Percentiles rank a stretch among this genome's conserved stretches.
Evolutionary conservation across 2,888 invertebrate species (phyloP).

Genomic region (Dysmachus trigonus): DNA sequence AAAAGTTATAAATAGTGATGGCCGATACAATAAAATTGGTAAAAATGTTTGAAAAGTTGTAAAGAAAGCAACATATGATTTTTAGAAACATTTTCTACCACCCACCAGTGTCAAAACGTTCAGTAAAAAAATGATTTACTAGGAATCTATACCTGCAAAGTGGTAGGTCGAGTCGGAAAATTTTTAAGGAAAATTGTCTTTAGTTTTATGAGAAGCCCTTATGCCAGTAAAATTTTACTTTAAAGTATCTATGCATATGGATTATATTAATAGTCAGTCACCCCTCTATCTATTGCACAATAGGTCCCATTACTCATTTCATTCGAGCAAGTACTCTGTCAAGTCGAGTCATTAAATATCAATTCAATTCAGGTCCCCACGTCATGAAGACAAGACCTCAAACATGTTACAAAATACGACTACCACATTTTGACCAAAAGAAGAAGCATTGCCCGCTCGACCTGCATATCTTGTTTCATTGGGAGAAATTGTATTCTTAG

Average conservation of each 20-base stretch:
- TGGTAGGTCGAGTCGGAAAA: no score
- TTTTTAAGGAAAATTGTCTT: no score
- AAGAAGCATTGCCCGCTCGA: neutral
- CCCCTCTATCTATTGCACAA: neutral
- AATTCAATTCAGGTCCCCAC: neutral
- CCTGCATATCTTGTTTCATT: slow-evolving; percentile 1
- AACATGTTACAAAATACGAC: neutral
- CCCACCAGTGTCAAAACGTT: no score
- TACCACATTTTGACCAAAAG: neutral
- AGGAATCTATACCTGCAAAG: no score
- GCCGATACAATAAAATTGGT: no score
- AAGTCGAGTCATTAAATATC: neutral
- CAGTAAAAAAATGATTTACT: no score
- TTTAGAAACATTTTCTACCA: no score
- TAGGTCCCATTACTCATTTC: neutral
- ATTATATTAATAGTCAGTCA: neutral
- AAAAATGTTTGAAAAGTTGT: no score
- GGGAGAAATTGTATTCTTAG: neutral
- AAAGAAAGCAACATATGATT: no score
- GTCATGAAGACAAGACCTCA: neutral
- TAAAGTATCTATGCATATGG: neutral
- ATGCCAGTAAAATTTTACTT: no score
- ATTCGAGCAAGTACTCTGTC: neutral
- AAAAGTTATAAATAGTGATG: no score
- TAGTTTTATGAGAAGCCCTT: no score